Percentiles rank a stretch among this genome's conserved stretches.
phyloP scores from a whole-genome alignment of 37 sponge, comb jelly and placozoan species.

The Chondrilla cf. caribensis region DNA sequence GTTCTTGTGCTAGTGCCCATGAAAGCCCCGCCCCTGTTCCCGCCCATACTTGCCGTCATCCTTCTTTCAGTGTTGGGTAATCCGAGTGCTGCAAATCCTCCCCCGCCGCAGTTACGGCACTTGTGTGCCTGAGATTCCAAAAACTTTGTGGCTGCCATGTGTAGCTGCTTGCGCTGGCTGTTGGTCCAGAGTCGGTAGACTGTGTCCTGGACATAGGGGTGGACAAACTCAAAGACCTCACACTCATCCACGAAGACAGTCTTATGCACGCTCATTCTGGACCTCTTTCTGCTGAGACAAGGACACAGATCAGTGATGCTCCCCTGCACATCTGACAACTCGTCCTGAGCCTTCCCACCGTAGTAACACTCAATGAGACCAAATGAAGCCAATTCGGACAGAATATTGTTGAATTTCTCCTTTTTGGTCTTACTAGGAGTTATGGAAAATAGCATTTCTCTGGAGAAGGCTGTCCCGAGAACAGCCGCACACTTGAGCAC shows the following conservation, averaged over 20 bases:
- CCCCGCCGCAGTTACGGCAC: constrained; percentile 86
- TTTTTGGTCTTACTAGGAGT: constrained; percentile 46
- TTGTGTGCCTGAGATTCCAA: constrained; percentile 84
- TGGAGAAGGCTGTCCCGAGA: constrained; percentile 64
- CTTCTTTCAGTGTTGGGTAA: background rate
- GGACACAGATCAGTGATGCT: constrained; percentile 3
- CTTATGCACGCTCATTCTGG: background rate
- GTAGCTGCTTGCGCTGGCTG: constrained; percentile 69
- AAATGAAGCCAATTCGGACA: constrained; percentile 41
- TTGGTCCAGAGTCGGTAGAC: constrained; percentile 71
- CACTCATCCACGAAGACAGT: constrained; percentile 45
- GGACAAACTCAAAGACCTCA: constrained; percentile 73
- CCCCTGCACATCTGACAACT: background rate
- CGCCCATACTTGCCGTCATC: background rate
- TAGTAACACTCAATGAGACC: constrained; percentile 76
- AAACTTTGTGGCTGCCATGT: constrained; percentile 72
- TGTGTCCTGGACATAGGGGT: constrained; percentile 82
- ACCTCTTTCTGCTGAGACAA: background rate
- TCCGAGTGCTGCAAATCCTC: constrained; percentile 44
- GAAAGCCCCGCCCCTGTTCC: constrained; percentile 20
- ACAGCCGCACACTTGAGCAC: constrained; percentile 88
- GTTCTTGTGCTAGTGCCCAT: constrained; percentile 23
- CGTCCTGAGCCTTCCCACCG: background rate
- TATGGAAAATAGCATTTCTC: constrained; percentile 57
- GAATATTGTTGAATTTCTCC: constrained; percentile 19